Percentiles rank a stretch among this genome's conserved stretches.
These are phyloP conservation scores for Psittacula derbiana DNA, from an alignment of 2,797 vertebrate genomes.

Conservation along the genomic window DNA sequence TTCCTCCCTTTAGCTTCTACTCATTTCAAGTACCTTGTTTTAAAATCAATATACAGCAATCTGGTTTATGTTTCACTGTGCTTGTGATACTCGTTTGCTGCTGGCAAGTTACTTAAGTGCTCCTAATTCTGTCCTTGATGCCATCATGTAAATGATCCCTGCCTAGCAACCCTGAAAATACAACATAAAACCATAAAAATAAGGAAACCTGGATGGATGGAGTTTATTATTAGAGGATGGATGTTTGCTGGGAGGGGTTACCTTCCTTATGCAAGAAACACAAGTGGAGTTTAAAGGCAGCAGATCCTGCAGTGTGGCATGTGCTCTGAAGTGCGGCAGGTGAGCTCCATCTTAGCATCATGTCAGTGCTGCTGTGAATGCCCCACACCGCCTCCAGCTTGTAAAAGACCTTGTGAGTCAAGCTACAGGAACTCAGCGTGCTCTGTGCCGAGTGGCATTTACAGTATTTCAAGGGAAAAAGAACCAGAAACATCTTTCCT, in stretches of 20 bases:
- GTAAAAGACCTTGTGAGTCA: background rate
- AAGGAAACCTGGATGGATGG: background rate
- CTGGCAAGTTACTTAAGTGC: accelerated
- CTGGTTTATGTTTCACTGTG: background rate
- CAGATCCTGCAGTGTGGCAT: background rate
- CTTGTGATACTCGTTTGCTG: background rate
- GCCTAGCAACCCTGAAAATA: background rate
- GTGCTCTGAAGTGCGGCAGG: background rate
- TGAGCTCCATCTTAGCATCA: background rate
- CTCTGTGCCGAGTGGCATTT: background rate
- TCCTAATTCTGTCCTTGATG: background rate
- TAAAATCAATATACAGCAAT: background rate
- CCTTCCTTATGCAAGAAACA: background rate
- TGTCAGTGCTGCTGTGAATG: background rate
- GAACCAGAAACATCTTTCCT: background rate
- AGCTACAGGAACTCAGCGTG: background rate
- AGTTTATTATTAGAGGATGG: background rate
- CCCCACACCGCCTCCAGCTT: background rate
- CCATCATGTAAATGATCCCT: background rate
- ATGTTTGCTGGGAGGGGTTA: background rate
- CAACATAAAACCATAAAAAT: background rate
- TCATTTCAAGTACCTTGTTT: background rate
- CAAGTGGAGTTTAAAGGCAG: background rate
- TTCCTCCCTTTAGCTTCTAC: background rate
- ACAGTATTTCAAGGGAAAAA: background rate